A percentile compares a stretch with the other conserved stretches of the same genome.
Evolutionary conservation across 1,140 invertebrate species (phyloP).

Genomic region (Drosophila setifemur): DNA sequence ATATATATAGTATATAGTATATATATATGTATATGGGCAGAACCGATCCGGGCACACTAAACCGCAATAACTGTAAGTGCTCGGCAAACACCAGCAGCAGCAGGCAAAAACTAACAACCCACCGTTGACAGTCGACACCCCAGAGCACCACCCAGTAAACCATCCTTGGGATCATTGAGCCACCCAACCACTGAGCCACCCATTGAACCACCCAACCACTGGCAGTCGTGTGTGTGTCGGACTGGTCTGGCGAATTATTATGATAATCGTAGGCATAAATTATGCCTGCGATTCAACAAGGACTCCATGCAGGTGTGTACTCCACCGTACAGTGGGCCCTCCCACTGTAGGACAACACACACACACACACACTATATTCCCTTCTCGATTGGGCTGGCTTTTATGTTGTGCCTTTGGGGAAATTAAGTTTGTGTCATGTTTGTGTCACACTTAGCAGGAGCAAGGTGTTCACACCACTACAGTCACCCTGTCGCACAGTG

Average conservation of each 20-base stretch:
- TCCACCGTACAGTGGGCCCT: constrained; percentile 9
- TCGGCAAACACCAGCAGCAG: constrained; percentile 53
- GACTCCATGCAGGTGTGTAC: not conserved
- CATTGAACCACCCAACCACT: not conserved
- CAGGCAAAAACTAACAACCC: constrained; percentile 45
- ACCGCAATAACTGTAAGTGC: constrained; percentile 78
- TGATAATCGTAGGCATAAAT: constrained; percentile 76
- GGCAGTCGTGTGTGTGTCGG: constrained; percentile 32
- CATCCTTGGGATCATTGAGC: too few relatives aligned
- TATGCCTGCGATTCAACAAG: constrained; percentile 40
- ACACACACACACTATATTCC: not conserved
- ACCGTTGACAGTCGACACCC: constrained; percentile 27
- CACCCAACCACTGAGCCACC: not conserved
- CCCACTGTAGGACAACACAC: not conserved
- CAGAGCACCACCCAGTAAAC: too few relatives aligned
- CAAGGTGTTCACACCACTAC: constrained; percentile 4
- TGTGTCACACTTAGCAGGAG: constrained; percentile 52
- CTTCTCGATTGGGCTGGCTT: constrained; percentile 24
- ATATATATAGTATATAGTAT: too few relatives aligned
- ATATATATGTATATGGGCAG: too few relatives aligned
- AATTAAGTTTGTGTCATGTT: constrained; percentile 79
- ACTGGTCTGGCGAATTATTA: constrained; percentile 68
- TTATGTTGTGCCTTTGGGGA: constrained; percentile 62
- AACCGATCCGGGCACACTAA: constrained; percentile 57
- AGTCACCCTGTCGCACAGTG: constrained; percentile 16